phyloP scores from a whole-genome alignment of 2,888 invertebrate genomes.

The Pasiphila rectangulata region DNA sequence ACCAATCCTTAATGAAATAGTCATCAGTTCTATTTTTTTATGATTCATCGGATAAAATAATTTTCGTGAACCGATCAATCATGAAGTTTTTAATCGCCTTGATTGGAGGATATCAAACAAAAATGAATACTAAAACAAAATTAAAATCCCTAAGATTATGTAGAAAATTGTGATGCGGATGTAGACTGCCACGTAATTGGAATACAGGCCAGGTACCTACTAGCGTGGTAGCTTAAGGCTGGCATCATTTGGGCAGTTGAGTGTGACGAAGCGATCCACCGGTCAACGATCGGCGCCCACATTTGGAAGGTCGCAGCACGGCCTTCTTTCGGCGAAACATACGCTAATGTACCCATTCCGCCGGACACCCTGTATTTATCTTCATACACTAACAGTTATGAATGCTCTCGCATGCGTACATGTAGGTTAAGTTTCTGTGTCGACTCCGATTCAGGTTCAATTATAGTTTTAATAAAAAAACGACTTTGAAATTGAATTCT shows the following conservation, averaged over 20 bases:
- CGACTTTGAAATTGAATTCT: constrained; percentile 54
- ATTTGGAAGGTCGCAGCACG: constrained; percentile 76
- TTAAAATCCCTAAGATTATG: constrained; percentile 30
- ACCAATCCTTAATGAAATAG: too few species aligned
- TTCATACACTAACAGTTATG: constrained; percentile 72
- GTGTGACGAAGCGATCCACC: constrained; percentile 52
- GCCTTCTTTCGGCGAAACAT: constrained; percentile 73
- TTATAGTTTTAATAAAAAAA: constrained; percentile 57
- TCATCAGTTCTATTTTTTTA: background rate
- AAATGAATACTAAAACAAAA: constrained; percentile 10
- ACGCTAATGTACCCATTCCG: constrained; percentile 52
- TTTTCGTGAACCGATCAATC: constrained; percentile 1
- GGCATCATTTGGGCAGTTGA: constrained; percentile 42
- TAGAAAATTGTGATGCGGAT: constrained; percentile 45
- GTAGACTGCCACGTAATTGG: constrained; percentile 42
- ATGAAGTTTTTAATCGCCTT: constrained; percentile 1
- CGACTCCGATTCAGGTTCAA: constrained; percentile 62
- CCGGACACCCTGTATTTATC: constrained; percentile 72
- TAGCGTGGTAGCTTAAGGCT: constrained; percentile 20
- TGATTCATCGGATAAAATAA: constrained; percentile 8
- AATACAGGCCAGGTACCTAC: constrained; percentile 40
- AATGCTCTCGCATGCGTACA: constrained; percentile 72
- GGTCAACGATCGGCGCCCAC: constrained; percentile 72
- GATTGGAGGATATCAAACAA: constrained; percentile 9
- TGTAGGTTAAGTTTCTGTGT: constrained; percentile 76